Evolutionary conservation across 2,888 invertebrate species (phyloP).

Genomic region (Polylopha cassiicola): DNA sequence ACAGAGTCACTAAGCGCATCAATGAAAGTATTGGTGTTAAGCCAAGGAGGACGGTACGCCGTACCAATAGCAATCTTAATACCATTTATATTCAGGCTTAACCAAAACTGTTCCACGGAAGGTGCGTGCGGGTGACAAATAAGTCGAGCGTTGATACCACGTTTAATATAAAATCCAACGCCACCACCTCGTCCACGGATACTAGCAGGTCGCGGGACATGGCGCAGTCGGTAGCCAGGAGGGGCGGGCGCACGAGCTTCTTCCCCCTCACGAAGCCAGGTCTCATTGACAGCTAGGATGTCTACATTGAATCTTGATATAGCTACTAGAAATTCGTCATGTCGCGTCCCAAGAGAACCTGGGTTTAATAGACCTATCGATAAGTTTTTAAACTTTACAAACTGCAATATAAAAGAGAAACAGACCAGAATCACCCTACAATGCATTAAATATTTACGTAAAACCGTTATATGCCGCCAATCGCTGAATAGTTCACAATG

Average conservation of each 20-base stretch:
- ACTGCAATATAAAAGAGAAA: background rate
- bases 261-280: background rate
- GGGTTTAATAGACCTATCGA: background rate
- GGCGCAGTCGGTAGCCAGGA: background rate
- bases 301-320: background rate
- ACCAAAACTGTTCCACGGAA: background rate
- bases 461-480: too few species aligned
- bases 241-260: background rate
- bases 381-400: background rate
- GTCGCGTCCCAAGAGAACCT: background rate
- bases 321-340: background rate
- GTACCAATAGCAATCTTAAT: background rate
- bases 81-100: background rate
- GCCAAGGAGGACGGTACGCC: background rate
- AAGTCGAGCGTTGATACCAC: background rate
- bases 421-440: too few species aligned
- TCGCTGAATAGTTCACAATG: too few species aligned
- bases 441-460: too few species aligned
- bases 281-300: background rate
- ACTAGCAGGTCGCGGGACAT: background rate
- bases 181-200: background rate
- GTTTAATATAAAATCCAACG: slow-evolving; percentile 7
- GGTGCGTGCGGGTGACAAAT: background rate
- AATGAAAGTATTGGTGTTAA: background rate
- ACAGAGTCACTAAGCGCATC: background rate